Evolutionary conservation across 2,797 vertebrate species (phyloP).

Genomic region (Nasua narica): DNA sequence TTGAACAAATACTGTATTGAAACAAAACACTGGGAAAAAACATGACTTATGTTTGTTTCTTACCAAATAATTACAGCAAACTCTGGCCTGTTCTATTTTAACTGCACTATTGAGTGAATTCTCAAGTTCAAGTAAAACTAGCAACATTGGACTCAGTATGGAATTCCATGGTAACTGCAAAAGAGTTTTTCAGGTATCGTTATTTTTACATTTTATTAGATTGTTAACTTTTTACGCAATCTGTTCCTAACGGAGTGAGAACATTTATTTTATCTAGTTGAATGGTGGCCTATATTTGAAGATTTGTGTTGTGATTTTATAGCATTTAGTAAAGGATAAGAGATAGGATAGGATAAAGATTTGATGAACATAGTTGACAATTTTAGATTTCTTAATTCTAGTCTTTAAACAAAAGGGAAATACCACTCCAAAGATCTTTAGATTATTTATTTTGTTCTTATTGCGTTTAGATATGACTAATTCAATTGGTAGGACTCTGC

Average conservation of each 20-base stretch:
- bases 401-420: neutral
- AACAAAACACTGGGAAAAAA: constrained; percentile 45
- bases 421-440: neutral
- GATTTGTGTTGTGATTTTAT: constrained; percentile 43
- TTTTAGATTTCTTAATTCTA: constrained; percentile 21
- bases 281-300: neutral
- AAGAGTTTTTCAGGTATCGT: constrained; percentile 94
- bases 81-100: constrained; percentile 98
- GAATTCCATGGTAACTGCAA: constrained; percentile 99
- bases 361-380: neutral
- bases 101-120: constrained; percentile 97
- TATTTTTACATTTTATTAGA: neutral
- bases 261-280: neutral
- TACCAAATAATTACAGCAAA: constrained; percentile 90
- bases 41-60: constrained; percentile 57
- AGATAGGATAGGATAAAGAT: neutral
- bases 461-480: constrained; percentile 75
- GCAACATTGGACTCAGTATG: constrained; percentile 99
- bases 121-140: constrained; percentile 99
- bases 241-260: neutral
- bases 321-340: neutral
- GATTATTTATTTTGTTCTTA: constrained; percentile 73
- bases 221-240: neutral
- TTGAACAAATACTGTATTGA: constrained; percentile 27
- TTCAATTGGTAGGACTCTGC: constrained; percentile 79